Conservation (phyloP, 2,797 vertebrate species). For the Halcyon smyrnensis region DNA sequence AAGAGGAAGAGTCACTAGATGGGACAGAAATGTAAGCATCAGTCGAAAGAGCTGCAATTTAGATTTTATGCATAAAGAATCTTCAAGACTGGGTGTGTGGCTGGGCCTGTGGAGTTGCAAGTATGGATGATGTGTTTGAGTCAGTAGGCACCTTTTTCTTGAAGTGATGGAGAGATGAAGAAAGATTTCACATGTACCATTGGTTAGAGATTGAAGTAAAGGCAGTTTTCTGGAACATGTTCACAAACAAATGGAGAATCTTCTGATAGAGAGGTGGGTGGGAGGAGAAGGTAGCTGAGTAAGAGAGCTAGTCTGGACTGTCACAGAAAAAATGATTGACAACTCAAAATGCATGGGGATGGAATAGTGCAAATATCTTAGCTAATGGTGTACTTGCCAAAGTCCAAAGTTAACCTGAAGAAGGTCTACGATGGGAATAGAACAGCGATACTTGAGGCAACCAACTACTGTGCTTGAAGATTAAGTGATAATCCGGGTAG, state of each 20-base stretch:
- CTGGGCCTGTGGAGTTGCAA: not conserved
- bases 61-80: not conserved
- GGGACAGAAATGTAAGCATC: not conserved
- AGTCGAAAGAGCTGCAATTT: not conserved
- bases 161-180: not conserved
- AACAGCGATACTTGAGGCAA: not conserved
- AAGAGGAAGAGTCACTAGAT: not conserved
- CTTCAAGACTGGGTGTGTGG: not conserved
- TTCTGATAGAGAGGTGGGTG: not conserved
- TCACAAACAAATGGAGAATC: not conserved
- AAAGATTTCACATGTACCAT: not conserved
- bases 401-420: not conserved
- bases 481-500: not conserved
- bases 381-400: no score
- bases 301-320: not conserved
- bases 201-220: not conserved
- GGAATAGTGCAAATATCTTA: not conserved
- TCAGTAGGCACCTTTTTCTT: not conserved
- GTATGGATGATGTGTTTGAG: not conserved
- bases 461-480: not conserved
- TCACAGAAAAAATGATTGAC: not conserved
- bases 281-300: not conserved
- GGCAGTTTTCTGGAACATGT: not conserved
- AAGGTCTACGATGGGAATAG: not conserved
- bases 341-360: not conserved